Percentiles rank a stretch among this genome's conserved stretches.
These are phyloP conservation scores for Xenentodon cancila DNA, from an alignment of 2,797 vertebrate genomes.

Conservation along the genomic window DNA sequence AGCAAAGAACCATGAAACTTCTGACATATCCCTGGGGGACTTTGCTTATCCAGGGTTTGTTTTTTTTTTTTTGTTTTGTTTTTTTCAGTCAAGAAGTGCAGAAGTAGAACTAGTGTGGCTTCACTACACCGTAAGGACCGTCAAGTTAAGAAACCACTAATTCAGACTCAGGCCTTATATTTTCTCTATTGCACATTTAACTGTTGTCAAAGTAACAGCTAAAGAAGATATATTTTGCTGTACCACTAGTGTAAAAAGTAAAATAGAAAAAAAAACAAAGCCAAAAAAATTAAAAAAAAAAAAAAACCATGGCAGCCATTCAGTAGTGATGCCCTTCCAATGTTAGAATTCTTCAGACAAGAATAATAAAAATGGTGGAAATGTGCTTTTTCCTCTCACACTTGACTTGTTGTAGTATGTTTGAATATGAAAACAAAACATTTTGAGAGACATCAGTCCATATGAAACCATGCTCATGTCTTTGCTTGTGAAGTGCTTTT, in stretches of 20 bases:
- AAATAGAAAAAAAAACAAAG: conserved; percentile 22
- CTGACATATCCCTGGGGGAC: conserved; percentile 55
- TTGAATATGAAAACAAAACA: conserved; percentile 78
- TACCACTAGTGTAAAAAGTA: conserved; percentile 97
- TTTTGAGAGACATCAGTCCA: conserved; percentile 71
- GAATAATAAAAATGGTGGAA: conserved; percentile 89
- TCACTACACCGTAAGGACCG: conserved; percentile 71
- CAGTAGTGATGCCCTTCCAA: conserved; percentile 77
- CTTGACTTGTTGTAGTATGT: conserved; percentile 90
- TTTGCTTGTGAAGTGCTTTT: conserved; percentile 91
- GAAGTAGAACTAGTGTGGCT: conserved; percentile 72
- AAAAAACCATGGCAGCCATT: conserved; percentile 78
- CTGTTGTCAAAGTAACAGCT: conserved; percentile 97
- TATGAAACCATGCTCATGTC: conserved; percentile 86
- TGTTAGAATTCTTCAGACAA: conserved; percentile 87
- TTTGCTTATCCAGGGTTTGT: conserved; percentile 72
- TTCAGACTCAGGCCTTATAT: conserved; percentile 99
- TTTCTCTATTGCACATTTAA: conserved; percentile 99
- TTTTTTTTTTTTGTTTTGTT: conserved; percentile 41
- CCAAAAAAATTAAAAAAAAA: conserved; percentile 79
- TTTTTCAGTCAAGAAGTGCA: conserved; percentile 61
- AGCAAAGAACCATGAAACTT: conserved; percentile 72
- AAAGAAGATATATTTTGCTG: conserved; percentile 99
- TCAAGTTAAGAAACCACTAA: conserved; percentile 90
- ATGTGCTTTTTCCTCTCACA: conserved; percentile 88